Conservation (phyloP, 2,888 invertebrate species). For the Phania funesta region DNA sequence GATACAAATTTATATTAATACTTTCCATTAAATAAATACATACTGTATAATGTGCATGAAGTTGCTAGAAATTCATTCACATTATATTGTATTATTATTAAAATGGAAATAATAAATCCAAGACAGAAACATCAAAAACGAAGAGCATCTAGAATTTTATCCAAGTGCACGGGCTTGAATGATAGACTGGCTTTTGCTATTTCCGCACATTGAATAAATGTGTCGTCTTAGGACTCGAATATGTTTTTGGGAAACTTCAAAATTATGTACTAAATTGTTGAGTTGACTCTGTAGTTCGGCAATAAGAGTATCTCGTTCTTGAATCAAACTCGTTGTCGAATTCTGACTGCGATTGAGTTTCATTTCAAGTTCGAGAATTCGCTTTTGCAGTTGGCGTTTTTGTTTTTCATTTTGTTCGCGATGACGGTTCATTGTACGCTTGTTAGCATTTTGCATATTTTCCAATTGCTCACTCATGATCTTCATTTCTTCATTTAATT, state of each 20-base stretch:
- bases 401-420: conserved; percentile 78
- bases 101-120: neutral
- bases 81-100: neutral
- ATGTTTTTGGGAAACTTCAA: conserved; percentile 79
- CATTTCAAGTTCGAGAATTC: conserved; percentile 77
- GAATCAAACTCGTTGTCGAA: conserved; percentile 75
- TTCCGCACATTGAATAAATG: conserved; percentile 75
- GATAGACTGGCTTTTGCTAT: conserved; percentile 54
- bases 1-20: neutral
- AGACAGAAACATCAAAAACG: neutral
- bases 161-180: conserved; percentile 14
- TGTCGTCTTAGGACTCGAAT: conserved; percentile 78
- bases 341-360: conserved; percentile 78
- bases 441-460: conserved; percentile 72
- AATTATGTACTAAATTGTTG: conserved; percentile 77
- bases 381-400: conserved; percentile 76
- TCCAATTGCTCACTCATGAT: conserved; percentile 74
- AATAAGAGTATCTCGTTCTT: conserved; percentile 78
- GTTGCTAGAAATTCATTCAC: neutral
- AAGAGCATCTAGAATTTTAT: neutral
- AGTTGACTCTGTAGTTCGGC: conserved; percentile 78
- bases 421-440: conserved; percentile 75
- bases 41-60: neutral
- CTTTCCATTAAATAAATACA: neutral
- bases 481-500: conserved; percentile 73